Evolutionary conservation across 2,113 vertebrate species (phyloP).

Genomic region (Plectropomus leopardus): DNA sequence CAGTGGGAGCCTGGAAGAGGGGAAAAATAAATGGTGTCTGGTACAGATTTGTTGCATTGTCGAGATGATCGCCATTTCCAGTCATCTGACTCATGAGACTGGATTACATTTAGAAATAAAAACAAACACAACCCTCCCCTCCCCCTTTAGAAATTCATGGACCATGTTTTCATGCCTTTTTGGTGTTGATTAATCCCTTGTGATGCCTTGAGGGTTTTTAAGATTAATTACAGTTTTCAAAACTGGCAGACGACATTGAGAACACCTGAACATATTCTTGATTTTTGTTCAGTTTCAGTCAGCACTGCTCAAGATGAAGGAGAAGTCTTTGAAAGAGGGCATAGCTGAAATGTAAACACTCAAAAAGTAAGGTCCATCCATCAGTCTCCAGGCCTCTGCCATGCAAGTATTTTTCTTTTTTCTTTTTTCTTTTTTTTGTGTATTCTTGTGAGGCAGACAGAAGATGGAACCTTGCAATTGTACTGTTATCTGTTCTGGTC

Average conservation of each 20-base stretch:
- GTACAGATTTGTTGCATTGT: constrained; percentile 48
- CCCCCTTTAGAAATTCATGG: constrained; percentile 50
- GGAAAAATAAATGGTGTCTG: constrained; percentile 38
- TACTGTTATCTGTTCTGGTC: constrained; percentile 58
- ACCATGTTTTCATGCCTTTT: constrained; percentile 68
- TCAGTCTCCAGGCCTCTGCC: constrained; percentile 63
- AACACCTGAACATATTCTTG: constrained; percentile 67
- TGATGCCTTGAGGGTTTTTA: constrained; percentile 58
- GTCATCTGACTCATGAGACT: constrained; percentile 39
- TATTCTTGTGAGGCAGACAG: constrained; percentile 62
- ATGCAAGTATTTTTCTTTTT: constrained; percentile 70
- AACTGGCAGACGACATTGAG: constrained; percentile 63
- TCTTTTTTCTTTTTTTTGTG: constrained; percentile 24
- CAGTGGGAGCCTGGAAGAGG: constrained; percentile 34
- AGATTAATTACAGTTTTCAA: constrained; percentile 59
- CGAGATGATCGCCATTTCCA: constrained; percentile 54
- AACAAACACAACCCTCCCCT: constrained; percentile 42
- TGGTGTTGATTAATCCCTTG: constrained; percentile 65
- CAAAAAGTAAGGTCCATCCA: constrained; percentile 62
- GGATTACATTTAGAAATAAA: constrained; percentile 55
- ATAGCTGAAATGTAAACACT: constrained; percentile 72
- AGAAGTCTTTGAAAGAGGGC: constrained; percentile 59
- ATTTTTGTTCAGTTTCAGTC: constrained; percentile 49
- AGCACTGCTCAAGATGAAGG: constrained; percentile 39
- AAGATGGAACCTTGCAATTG: constrained; percentile 64